Conservation (phyloP, 2,888 invertebrate species). For the Dynastes maya region DNA sequence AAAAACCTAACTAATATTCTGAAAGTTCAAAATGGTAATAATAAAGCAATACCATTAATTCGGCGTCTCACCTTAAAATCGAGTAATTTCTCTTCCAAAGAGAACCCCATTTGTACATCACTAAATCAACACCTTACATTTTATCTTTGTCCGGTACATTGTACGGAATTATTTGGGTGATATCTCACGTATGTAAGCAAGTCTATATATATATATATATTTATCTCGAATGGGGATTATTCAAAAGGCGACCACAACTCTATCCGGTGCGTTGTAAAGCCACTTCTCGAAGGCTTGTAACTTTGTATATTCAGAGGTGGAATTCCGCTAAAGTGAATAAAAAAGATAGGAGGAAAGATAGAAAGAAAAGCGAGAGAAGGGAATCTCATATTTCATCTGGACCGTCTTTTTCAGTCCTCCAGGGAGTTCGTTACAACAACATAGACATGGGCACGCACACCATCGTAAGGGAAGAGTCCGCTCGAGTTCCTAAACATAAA, state of each 20-base stretch:
- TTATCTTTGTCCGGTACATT: neutral
- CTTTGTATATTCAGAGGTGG: conserved; percentile 11
- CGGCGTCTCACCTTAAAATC: neutral
- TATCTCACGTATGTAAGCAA: conserved; percentile 13
- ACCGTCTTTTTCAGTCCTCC: conserved; percentile 36
- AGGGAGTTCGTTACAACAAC: conserved; percentile 32
- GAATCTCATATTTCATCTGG: conserved; percentile 42
- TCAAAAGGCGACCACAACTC: conserved; percentile 29
- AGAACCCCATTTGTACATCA: neutral
- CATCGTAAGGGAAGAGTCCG: neutral
- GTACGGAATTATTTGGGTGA: conserved; percentile 4
- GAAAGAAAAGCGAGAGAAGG: conserved; percentile 16
- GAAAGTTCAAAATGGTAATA: no score
- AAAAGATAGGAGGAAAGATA: conserved; percentile 17
- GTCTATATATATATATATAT: conserved; percentile 3
- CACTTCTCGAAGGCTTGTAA: conserved; percentile 18
- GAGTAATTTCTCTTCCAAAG: neutral
- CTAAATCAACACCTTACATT: conserved; percentile 17
- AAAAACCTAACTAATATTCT: no score
- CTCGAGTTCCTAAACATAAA: conserved; percentile 41
- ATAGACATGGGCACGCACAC: conserved; percentile 1
- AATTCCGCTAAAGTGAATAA: conserved; percentile 15
- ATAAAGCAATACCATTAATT: no score
- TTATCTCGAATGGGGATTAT: conserved; percentile 32
- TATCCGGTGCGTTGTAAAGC: conserved; percentile 26